phyloP scores from a whole-genome alignment of 2,113 vertebrate species.

The Perccottus glenii region DNA sequence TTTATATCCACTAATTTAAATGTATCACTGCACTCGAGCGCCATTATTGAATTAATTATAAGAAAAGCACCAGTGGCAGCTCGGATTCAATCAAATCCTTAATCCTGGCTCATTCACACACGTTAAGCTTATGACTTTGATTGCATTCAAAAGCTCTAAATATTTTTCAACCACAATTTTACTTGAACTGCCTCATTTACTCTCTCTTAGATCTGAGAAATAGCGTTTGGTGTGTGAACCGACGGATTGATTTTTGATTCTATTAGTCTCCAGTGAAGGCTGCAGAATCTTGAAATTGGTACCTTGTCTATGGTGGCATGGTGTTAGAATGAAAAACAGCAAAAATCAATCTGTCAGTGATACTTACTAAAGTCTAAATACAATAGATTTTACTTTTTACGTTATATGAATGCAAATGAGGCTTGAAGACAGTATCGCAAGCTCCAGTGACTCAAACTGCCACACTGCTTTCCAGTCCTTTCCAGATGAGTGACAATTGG shows the following conservation, averaged over 20 bases:
- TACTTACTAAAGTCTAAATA: too few relatives aligned
- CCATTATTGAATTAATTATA: not conserved
- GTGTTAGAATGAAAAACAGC: too few relatives aligned
- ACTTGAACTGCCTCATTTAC: not conserved
- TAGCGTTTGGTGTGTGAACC: not conserved
- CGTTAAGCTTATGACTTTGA: constrained; percentile 2
- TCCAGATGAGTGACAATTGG: not conserved
- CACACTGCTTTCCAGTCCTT: too few relatives aligned
- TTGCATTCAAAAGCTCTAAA: not conserved
- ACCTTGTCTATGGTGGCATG: too few relatives aligned
- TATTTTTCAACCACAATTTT: not conserved
- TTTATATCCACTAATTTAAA: not conserved
- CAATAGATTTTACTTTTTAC: too few relatives aligned
- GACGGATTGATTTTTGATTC: constrained; percentile 1
- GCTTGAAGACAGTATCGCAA: too few relatives aligned
- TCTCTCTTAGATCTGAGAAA: not conserved
- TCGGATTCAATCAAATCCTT: not conserved
- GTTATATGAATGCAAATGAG: too few relatives aligned
- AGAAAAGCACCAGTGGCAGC: not conserved
- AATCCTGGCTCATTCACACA: not conserved
- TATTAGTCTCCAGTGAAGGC: not conserved
- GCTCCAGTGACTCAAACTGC: too few relatives aligned
- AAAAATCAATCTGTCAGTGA: too few relatives aligned
- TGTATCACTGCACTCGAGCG: not conserved
- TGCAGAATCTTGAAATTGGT: not conserved